phyloP scores from a whole-genome alignment of 2,113 vertebrate species.

The Pelodiscus sinensis region DNA sequence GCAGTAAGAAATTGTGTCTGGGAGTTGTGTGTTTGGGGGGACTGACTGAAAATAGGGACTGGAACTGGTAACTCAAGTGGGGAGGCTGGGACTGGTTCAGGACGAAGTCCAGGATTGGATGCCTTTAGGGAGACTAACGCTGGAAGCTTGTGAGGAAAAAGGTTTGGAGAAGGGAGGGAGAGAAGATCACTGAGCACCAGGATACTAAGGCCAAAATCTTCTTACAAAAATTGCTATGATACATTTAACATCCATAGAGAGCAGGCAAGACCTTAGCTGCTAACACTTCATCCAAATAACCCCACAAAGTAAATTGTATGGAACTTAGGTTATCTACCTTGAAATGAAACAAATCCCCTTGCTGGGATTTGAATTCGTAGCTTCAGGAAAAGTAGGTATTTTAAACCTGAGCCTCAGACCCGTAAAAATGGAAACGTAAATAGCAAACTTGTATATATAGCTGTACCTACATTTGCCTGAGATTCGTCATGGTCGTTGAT shows the following conservation, averaged over 20 bases:
- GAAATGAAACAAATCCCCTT: slow-evolving; percentile 49
- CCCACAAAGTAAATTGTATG: slow-evolving; percentile 58
- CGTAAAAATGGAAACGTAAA: not conserved
- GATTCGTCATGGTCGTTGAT: slow-evolving; percentile 82
- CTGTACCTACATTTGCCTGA: slow-evolving; percentile 82
- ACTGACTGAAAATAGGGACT: not conserved
- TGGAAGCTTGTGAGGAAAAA: not conserved
- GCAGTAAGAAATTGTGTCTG: not conserved
- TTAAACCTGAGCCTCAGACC: not conserved
- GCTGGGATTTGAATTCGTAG: slow-evolving; percentile 47
- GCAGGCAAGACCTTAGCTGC: slow-evolving; percentile 53
- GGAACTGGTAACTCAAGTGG: too few species aligned
- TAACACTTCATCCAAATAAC: slow-evolving; percentile 69
- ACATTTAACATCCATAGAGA: slow-evolving; percentile 53
- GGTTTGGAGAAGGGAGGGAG: too few species aligned
- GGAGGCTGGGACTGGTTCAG: not conserved
- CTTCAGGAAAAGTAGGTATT: not conserved
- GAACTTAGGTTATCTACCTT: slow-evolving; percentile 63
- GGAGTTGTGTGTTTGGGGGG: too few species aligned
- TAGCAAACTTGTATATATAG: not conserved
- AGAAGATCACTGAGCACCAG: not conserved
- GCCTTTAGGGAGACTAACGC: not conserved
- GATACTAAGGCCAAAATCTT: slow-evolving; percentile 54
- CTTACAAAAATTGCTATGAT: slow-evolving; percentile 48
- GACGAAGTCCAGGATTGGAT: not conserved